A percentile compares a stretch with the other conserved stretches of the same genome.
phyloP scores from a whole-genome alignment of 2,113 vertebrate species.

The Tenebrosternarchus preto region DNA sequence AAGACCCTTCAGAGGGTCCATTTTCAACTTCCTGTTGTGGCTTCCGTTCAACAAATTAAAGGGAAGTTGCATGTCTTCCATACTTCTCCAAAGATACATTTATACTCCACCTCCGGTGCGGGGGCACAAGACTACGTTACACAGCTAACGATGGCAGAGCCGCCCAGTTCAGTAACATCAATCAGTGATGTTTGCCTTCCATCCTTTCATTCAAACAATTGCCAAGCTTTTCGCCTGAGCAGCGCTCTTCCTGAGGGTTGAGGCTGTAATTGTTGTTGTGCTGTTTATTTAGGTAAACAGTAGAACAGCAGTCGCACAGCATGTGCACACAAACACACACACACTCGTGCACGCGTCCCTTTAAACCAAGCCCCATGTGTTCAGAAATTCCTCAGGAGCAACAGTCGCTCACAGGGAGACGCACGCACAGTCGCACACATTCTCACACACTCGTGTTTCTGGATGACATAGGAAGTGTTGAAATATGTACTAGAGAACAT shows the following conservation, averaged over 20 bases:
- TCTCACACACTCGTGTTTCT: not conserved
- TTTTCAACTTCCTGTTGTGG: slow-evolving; percentile 58
- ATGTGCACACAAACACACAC: slow-evolving; percentile 15
- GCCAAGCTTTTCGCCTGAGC: not conserved
- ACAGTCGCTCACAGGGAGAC: slow-evolving; percentile 9
- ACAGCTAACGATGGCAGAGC: slow-evolving; percentile 2
- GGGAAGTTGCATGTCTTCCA: slow-evolving; percentile 31
- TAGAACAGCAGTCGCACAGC: no score
- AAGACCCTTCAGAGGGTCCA: not conserved
- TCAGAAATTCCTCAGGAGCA: slow-evolving; percentile 55
- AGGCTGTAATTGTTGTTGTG: not conserved
- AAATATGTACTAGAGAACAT: not conserved
- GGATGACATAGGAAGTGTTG: not conserved
- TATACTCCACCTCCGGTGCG: slow-evolving; percentile 5
- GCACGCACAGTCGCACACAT: slow-evolving; percentile 16
- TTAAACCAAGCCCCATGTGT: slow-evolving; percentile 56
- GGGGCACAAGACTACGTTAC: slow-evolving; percentile 15
- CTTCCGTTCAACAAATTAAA: slow-evolving; percentile 42
- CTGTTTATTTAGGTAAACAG: not conserved
- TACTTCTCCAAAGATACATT: slow-evolving; percentile 27
- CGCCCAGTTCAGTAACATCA: not conserved
- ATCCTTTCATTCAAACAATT: not conserved
- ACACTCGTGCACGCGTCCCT: slow-evolving; percentile 42
- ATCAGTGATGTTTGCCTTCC: not conserved
- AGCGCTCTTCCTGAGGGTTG: slow-evolving; percentile 3